A percentile compares a stretch with the other conserved stretches of the same genome.
Evolutionary conservation across 2,113 vertebrate genomes (phyloP).

Genomic region (Riparia riparia): DNA sequence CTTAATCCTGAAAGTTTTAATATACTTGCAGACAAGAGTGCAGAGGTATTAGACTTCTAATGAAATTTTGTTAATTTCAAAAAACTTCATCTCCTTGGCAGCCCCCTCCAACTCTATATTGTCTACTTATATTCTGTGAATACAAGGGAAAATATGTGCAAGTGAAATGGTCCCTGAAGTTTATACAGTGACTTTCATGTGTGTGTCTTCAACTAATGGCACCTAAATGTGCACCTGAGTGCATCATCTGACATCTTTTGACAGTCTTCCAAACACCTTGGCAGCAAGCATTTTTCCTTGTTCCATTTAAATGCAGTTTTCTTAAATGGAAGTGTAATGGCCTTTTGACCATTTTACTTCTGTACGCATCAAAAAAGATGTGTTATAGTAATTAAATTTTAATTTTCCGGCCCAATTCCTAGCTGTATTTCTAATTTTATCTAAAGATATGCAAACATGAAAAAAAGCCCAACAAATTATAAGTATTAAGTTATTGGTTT

Average conservation of each 20-base stretch:
- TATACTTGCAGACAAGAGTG: neutral
- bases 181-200: neutral
- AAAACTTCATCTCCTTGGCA: neutral
- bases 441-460: neutral
- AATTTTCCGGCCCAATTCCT: neutral
- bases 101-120: neutral
- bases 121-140: neutral
- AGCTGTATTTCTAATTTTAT: neutral
- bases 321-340: slow-evolving; percentile 17
- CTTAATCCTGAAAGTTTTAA: neutral
- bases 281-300: neutral
- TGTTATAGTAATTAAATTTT: slow-evolving; percentile 44
- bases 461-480: neutral
- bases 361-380: neutral
- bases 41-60: neutral
- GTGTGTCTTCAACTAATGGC: neutral
- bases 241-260: neutral
- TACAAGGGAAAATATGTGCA: neutral
- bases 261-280: neutral
- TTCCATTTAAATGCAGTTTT: slow-evolving; percentile 7
- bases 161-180: neutral
- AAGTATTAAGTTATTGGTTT: neutral
- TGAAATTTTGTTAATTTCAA: neutral
- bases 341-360: neutral
- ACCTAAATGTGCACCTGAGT: neutral